phyloP scores from a whole-genome alignment of 2,888 invertebrate genomes.

The Lasioglossum villosulum region DNA sequence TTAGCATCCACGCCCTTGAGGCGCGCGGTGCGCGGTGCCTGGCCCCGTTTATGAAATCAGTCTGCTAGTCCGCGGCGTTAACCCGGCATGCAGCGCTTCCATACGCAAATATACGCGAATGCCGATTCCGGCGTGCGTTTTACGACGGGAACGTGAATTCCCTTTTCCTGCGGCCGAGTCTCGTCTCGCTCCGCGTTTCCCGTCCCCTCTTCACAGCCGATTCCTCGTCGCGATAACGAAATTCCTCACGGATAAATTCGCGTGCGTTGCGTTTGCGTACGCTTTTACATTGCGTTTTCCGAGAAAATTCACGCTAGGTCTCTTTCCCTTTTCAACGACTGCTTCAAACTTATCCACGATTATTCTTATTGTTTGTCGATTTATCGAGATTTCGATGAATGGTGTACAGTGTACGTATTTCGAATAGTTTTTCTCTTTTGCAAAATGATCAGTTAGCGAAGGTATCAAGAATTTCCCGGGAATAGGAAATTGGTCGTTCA shows the following conservation, averaged over 20 bases:
- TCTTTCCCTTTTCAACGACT: too few species aligned
- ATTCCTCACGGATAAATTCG: constrained; percentile 44
- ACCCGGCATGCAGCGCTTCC: constrained; percentile 33
- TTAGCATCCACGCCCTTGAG: not conserved
- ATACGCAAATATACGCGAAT: constrained; percentile 35
- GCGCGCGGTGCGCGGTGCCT: too few species aligned
- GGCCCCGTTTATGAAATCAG: not conserved
- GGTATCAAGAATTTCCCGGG: too few species aligned
- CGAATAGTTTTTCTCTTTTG: too few species aligned
- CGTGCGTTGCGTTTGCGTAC: not conserved
- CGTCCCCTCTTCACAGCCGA: constrained; percentile 23
- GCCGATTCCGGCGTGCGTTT: constrained; percentile 38
- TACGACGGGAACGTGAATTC: constrained; percentile 49
- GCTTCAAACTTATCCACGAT: too few species aligned
- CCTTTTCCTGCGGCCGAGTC: constrained; percentile 28
- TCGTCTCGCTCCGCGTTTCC: constrained; percentile 38
- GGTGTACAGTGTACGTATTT: too few species aligned
- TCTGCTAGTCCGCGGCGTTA: not conserved
- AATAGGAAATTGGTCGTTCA: not conserved
- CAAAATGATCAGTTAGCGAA: too few species aligned
- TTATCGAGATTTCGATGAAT: too few species aligned
- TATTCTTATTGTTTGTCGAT: too few species aligned
- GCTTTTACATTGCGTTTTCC: not conserved
- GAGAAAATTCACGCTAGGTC: not conserved
- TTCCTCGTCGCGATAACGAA: constrained; percentile 36